Percentiles rank a stretch among this genome's conserved stretches.
Evolutionary conservation across 2,113 vertebrate genomes (phyloP).

Genomic region (Ophthalmolycus amberensis): DNA sequence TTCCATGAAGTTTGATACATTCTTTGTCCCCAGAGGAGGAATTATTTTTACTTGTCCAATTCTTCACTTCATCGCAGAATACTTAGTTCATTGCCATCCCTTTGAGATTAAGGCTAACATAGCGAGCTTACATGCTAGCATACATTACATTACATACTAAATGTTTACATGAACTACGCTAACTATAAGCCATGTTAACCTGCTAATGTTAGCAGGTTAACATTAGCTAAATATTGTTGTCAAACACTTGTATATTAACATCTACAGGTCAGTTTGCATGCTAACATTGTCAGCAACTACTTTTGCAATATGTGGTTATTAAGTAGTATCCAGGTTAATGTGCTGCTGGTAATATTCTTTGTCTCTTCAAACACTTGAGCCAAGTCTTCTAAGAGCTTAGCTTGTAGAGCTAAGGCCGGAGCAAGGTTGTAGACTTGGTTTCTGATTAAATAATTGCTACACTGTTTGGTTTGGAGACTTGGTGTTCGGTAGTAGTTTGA

Average conservation of each 20-base stretch:
- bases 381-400: background rate
- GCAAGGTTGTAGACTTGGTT: background rate
- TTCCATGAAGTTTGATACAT: background rate
- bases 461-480: background rate
- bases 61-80: background rate
- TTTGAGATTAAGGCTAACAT: background rate
- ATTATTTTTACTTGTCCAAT: background rate
- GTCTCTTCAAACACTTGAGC: background rate
- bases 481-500: too few relatives aligned
- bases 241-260: too few relatives aligned
- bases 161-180: background rate
- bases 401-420: too few relatives aligned
- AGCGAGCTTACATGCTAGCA: background rate
- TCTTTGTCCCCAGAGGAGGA: background rate
- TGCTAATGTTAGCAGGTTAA: background rate
- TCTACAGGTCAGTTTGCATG: background rate
- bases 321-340: too few relatives aligned
- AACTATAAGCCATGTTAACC: background rate
- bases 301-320: too few relatives aligned
- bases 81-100: background rate
- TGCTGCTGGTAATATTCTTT: too few relatives aligned
- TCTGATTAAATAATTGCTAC: background rate
- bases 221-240: background rate
- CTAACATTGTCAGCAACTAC: too few relatives aligned
- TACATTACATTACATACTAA: background rate